phyloP scores from a whole-genome alignment of 2,113 vertebrate genomes.

The Peucedramus taeniatus region DNA sequence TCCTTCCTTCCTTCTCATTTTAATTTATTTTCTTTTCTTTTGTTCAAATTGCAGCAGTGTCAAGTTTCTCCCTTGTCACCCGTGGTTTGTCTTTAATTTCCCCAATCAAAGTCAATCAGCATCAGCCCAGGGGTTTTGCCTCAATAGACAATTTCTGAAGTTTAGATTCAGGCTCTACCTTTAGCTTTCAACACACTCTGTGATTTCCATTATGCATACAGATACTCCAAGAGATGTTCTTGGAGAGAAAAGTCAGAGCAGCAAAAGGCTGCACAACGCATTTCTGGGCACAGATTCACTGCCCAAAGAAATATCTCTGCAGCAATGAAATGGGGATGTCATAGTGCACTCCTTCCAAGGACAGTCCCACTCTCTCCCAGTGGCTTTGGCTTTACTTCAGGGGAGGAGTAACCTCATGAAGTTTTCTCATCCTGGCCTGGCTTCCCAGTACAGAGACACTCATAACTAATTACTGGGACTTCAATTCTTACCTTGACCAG shows the following conservation, averaged over 20 bases:
- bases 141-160: background rate
- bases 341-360: background rate
- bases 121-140: background rate
- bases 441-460: background rate
- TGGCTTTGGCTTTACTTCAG: background rate
- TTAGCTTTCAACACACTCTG: background rate
- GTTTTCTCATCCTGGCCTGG: slow-evolving; percentile 19
- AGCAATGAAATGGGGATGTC: background rate
- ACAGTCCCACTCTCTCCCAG: background rate
- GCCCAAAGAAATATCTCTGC: slow-evolving; percentile 28
- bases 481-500: slow-evolving; percentile 62
- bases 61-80: background rate
- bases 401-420: slow-evolving; percentile 22
- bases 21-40: background rate
- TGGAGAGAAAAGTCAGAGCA: background rate
- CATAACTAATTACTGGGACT: slow-evolving; percentile 65
- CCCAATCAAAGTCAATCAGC: background rate
- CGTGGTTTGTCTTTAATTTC: background rate
- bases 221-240: slow-evolving; percentile 1
- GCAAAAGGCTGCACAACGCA: background rate
- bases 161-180: background rate
- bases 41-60: background rate
- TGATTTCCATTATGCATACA: background rate
- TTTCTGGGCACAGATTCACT: background rate
- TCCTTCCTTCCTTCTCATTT: fast-evolving